Percentiles rank a stretch among this genome's conserved stretches.
These are phyloP conservation scores for Seladonia tumulorum DNA, from an alignment of 2,888 invertebrate genomes.

Conservation along the genomic window DNA sequence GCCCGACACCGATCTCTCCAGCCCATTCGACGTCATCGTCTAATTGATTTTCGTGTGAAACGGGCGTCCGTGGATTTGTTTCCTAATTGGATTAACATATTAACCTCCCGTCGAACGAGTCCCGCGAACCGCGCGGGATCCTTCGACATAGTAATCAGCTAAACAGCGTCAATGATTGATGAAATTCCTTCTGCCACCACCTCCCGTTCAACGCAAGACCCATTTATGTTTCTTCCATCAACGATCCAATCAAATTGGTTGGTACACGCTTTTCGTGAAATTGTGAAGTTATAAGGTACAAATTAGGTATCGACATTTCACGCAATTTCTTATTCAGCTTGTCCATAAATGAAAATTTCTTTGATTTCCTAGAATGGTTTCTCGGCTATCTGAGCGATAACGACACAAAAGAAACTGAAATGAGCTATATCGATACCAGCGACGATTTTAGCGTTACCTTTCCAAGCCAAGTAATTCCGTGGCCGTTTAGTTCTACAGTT, in stretches of 20 bases:
- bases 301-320: too few species aligned
- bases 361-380: neutral
- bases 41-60: conserved; percentile 16
- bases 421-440: too few species aligned
- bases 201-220: too few species aligned
- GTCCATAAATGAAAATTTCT: too few species aligned
- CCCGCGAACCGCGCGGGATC: neutral
- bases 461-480: neutral
- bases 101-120: neutral
- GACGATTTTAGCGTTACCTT: neutral
- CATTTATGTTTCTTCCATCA: neutral
- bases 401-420: neutral
- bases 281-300: too few species aligned
- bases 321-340: too few species aligned
- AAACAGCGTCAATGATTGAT: neutral
- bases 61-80: conserved; percentile 2
- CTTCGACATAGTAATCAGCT: neutral
- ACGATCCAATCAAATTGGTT: neutral
- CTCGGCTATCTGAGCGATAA: too few species aligned
- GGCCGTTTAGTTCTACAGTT: neutral
- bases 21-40: neutral
- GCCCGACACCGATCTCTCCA: conserved; percentile 7
- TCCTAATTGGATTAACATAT: conserved; percentile 11
- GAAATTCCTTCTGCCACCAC: neutral
- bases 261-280: too few species aligned